A percentile compares a stretch with the other conserved stretches of the same genome.
These are phyloP conservation scores for Stegostoma tigrinum DNA, from an alignment of 2,113 vertebrate species.

Conservation along the genomic window DNA sequence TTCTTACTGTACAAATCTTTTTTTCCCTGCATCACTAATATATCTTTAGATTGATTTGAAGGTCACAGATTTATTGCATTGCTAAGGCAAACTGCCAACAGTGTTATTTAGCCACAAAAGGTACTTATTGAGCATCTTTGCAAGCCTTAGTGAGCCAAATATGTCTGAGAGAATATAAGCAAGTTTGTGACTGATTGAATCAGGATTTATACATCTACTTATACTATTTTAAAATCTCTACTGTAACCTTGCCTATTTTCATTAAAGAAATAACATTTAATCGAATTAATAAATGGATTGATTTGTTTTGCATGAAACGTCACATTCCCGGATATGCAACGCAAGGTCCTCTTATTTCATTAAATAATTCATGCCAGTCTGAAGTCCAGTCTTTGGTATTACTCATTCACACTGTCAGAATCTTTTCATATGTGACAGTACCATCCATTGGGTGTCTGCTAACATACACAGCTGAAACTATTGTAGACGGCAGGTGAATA, in stretches of 20 bases:
- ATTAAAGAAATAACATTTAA: background rate
- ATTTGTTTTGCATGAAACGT: background rate
- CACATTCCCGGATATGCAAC: background rate
- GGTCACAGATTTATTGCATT: background rate
- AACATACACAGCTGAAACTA: background rate
- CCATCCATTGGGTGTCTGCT: background rate
- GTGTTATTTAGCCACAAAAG: background rate
- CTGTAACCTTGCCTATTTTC: background rate
- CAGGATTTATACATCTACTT: background rate
- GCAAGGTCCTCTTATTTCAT: background rate
- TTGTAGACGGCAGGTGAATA: too few species aligned
- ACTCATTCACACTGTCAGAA: background rate
- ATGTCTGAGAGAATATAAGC: background rate
- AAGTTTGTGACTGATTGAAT: background rate
- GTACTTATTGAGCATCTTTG: background rate
- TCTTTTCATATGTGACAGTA: background rate
- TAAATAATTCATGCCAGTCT: background rate
- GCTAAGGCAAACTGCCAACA: background rate
- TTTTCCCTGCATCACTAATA: background rate
- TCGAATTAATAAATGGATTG: background rate
- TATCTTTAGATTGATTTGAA: constrained; percentile 7
- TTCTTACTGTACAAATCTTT: background rate
- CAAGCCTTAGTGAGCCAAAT: background rate
- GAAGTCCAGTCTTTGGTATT: background rate
- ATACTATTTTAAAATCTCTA: background rate